A percentile compares a stretch with the other conserved stretches of the same genome.
These are phyloP conservation scores for Phocides pigmalion DNA, from an alignment of 1,140 invertebrate species.

Conservation along the genomic window DNA sequence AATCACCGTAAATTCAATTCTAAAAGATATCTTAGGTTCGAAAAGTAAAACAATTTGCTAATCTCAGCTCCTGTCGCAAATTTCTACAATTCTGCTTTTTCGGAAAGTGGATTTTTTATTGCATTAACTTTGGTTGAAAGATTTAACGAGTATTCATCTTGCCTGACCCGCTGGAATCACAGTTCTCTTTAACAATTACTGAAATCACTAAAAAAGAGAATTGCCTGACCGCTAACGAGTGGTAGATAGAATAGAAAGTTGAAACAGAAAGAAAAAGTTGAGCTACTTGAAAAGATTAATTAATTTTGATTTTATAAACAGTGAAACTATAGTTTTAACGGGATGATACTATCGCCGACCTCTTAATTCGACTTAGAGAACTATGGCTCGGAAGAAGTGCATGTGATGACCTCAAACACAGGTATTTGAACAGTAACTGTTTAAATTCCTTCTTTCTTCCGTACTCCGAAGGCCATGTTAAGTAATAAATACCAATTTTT, in stretches of 20 bases:
- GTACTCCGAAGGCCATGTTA: too few species aligned
- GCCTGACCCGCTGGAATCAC: conserved; percentile 8
- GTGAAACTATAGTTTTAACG: too few species aligned
- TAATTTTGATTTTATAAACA: too few species aligned
- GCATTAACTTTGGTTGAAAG: conserved; percentile 9
- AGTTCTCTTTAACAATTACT: conserved; percentile 34
- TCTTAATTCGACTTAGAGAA: too few species aligned
- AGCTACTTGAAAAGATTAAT: too few species aligned
- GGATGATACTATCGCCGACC: too few species aligned
- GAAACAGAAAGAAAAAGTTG: too few species aligned
- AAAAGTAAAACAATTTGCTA: background rate
- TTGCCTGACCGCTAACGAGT: background rate
- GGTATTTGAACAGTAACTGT: too few species aligned
- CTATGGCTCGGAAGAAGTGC: too few species aligned
- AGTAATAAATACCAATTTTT: too few species aligned
- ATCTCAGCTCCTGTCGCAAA: background rate
- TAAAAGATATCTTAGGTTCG: conserved; percentile 18
- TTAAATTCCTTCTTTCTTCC: too few species aligned
- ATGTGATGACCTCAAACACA: too few species aligned
- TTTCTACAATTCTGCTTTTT: background rate
- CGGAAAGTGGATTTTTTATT: conserved; percentile 1
- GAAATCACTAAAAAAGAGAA: conserved; percentile 24
- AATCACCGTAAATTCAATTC: conserved; percentile 1
- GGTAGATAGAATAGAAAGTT: background rate
- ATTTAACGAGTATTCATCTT: conserved; percentile 23